Conservation (phyloP, 2,797 vertebrate species). For the Hypotaenidia okinawae region DNA sequence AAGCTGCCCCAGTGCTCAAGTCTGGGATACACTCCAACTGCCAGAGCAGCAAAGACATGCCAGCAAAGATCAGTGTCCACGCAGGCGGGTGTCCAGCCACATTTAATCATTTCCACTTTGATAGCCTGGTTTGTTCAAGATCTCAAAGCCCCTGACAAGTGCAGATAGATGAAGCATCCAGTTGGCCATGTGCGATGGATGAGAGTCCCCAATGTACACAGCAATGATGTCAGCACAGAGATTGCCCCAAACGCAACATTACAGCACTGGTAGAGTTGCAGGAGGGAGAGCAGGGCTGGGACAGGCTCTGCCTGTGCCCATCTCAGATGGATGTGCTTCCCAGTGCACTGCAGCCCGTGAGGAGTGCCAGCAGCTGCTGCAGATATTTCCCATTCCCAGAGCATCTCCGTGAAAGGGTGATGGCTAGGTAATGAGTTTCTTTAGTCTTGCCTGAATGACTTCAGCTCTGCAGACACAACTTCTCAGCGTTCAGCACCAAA, state of each 20-base stretch:
- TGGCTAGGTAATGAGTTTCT: conserved; percentile 66
- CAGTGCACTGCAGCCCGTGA: not conserved
- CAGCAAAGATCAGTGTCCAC: not conserved
- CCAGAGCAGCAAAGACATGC: not conserved
- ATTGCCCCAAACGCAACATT: not conserved
- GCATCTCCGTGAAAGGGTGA: not conserved
- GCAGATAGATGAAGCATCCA: not conserved
- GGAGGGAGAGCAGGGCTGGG: not conserved
- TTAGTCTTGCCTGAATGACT: conserved; percentile 65
- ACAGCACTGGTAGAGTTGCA: not conserved
- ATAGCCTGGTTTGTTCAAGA: not conserved
- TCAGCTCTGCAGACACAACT: not conserved
- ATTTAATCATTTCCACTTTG: not conserved
- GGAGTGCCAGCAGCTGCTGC: not conserved
- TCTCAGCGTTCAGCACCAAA: not conserved
- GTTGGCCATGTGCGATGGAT: not conserved
- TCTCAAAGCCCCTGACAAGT: not conserved
- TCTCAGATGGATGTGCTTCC: not conserved
- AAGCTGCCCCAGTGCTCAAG: not conserved
- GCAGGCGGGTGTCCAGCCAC: not conserved
- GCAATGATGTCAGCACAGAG: not conserved
- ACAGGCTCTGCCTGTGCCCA: rapidly evolving
- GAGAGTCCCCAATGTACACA: not conserved
- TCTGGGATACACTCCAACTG: not conserved
- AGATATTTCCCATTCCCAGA: conserved; percentile 36